Evolutionary conservation across 1,140 invertebrate species (phyloP).

Genomic region (Globodera rostochiensis): DNA sequence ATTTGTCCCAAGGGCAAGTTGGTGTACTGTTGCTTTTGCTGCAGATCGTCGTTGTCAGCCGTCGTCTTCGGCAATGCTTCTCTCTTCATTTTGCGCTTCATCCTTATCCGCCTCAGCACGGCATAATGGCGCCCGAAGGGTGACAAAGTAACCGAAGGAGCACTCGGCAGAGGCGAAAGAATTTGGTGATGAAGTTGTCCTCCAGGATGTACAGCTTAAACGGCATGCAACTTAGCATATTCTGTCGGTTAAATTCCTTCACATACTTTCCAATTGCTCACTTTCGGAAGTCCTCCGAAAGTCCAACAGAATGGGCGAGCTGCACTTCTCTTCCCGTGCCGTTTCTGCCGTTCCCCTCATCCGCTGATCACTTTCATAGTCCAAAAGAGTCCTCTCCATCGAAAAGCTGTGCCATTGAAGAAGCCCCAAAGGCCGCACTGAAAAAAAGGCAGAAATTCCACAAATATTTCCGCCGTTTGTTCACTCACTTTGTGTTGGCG

Average conservation of each 20-base stretch:
- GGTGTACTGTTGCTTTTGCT: constrained; percentile 5
- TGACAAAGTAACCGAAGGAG: background rate
- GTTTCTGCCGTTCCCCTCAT: background rate
- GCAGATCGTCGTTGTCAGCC: background rate
- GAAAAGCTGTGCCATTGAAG: background rate
- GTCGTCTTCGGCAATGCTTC: background rate
- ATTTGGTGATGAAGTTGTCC: background rate
- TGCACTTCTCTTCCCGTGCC: background rate
- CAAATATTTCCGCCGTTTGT: too few relatives aligned
- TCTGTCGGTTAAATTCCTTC: background rate
- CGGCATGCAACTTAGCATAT: too few relatives aligned
- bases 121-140: background rate
- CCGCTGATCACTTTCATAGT: background rate
- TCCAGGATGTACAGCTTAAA: too few relatives aligned
- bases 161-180: background rate
- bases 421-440: background rate
- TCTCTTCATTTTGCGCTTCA: background rate
- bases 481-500: too few relatives aligned
- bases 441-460: too few relatives aligned
- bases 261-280: background rate
- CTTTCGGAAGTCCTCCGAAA: constrained; percentile 1
- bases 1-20: constrained; percentile 1
- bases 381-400: background rate
- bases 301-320: constrained; percentile 13
- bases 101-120: constrained; percentile 4